Evolutionary conservation across 2,888 invertebrate genomes (phyloP).

Genomic region (Himalopsyche anomala): DNA sequence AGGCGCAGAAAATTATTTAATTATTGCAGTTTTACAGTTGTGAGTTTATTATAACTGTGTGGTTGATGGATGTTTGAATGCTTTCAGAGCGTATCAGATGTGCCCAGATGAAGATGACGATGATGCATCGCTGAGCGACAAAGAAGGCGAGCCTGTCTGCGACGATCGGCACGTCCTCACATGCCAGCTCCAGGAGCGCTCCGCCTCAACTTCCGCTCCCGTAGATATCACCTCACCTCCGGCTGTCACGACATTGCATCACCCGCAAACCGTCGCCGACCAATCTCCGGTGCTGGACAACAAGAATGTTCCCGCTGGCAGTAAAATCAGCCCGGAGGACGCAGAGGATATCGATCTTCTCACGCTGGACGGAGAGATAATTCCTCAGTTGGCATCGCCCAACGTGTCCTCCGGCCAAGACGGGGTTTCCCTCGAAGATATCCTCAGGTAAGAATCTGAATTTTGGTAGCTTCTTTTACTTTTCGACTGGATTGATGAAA

Average conservation of each 20-base stretch:
- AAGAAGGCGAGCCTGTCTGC: conserved; percentile 56
- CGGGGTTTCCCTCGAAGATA: conserved; percentile 15
- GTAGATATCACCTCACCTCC: conserved; percentile 20
- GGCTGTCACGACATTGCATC: neutral
- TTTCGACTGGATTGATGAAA: too few species aligned
- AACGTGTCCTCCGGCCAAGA: neutral
- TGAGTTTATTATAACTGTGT: too few species aligned
- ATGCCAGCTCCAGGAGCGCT: neutral
- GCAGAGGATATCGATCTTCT: neutral
- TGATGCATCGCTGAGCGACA: conserved; percentile 67
- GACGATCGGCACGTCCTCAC: conserved; percentile 45
- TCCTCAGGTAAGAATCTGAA: neutral
- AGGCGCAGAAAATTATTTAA: too few species aligned
- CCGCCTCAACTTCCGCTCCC: neutral
- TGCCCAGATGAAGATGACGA: conserved; percentile 76
- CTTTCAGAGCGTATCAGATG: conserved; percentile 73
- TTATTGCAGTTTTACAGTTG: too few species aligned
- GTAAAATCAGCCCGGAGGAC: neutral
- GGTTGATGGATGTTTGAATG: neutral
- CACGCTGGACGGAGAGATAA: neutral
- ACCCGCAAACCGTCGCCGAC: neutral
- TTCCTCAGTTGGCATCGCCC: neutral
- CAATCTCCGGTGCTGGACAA: neutral
- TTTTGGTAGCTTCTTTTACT: too few species aligned
- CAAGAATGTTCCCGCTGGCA: neutral